Evolutionary conservation across 2,888 invertebrate species (phyloP).

Genomic region (Deilephila elpenor): DNA sequence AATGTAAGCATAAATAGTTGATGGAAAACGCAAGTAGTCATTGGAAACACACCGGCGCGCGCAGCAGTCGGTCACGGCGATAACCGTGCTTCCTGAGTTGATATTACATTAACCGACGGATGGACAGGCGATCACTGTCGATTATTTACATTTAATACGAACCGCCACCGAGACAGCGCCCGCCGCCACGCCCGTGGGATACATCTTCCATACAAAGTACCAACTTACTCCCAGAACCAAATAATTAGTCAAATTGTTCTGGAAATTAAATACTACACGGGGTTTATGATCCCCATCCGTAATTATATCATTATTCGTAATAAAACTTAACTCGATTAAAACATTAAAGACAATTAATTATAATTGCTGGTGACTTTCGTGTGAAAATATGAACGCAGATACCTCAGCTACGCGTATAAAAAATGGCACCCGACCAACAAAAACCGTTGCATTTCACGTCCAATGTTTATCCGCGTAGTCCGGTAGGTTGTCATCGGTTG

Average conservation of each 20-base stretch:
- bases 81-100: slow-evolving; percentile 73
- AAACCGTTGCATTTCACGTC: slow-evolving; percentile 25
- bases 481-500: slow-evolving; percentile 50
- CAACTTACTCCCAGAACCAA: slow-evolving; percentile 39
- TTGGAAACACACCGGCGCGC: slow-evolving; percentile 59
- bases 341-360: too few species aligned
- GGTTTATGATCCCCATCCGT: too few species aligned
- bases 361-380: too few species aligned
- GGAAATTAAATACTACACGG: not conserved
- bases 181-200: slow-evolving; percentile 8
- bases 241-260: slow-evolving; percentile 3
- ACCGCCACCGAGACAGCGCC: not conserved
- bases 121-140: slow-evolving; percentile 52
- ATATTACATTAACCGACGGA: slow-evolving; percentile 45
- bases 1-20: too few species aligned
- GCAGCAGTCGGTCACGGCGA: slow-evolving; percentile 57
- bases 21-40: slow-evolving; percentile 29
- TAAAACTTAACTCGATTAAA: too few species aligned
- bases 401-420: not conserved
- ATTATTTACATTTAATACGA: slow-evolving; percentile 75
- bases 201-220: slow-evolving; percentile 10
- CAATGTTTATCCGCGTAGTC: slow-evolving; percentile 35
- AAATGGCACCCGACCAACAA: slow-evolving; percentile 26
- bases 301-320: too few species aligned
- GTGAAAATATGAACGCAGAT: too few species aligned